Evolutionary conservation across 2,797 vertebrate species (phyloP).

Genomic region (Enteromius trimaculatus): DNA sequence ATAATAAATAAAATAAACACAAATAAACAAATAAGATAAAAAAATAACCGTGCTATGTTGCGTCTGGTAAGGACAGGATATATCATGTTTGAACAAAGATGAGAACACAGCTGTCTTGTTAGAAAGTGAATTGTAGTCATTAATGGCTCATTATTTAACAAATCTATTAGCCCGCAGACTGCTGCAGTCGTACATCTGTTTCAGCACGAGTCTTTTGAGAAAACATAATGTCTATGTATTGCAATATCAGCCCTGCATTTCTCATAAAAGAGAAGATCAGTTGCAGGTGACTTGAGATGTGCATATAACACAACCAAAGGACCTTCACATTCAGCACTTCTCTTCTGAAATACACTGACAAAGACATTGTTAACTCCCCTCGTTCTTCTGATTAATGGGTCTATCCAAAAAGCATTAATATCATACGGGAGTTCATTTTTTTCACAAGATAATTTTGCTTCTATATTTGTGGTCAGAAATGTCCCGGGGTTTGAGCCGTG

Average conservation of each 20-base stretch:
- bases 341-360: constrained; percentile 24
- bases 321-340: constrained; percentile 22
- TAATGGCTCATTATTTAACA: constrained; percentile 29
- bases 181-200: constrained; percentile 13
- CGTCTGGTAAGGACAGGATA: not conserved
- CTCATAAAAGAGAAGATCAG: not conserved
- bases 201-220: not conserved
- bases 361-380: constrained; percentile 45
- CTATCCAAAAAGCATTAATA: constrained; percentile 46
- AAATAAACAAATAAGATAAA: not conserved
- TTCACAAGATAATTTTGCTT: constrained; percentile 38
- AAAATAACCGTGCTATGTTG: not conserved
- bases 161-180: constrained; percentile 11
- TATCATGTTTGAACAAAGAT: constrained; percentile 18
- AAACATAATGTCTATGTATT: not conserved
- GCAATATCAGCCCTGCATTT: not conserved
- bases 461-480: constrained; percentile 54
- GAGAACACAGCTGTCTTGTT: constrained; percentile 21
- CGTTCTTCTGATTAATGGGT: constrained; percentile 48
- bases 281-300: constrained; percentile 3
- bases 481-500: constrained; percentile 39
- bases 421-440: constrained; percentile 37
- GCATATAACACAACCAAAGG: constrained; percentile 6
- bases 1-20: not conserved
- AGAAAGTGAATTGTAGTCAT: constrained; percentile 15